A percentile compares a stretch with the other conserved stretches of the same genome.
phyloP scores from a whole-genome alignment of 1,140 invertebrate genomes.

The Lepidurus packardi region DNA sequence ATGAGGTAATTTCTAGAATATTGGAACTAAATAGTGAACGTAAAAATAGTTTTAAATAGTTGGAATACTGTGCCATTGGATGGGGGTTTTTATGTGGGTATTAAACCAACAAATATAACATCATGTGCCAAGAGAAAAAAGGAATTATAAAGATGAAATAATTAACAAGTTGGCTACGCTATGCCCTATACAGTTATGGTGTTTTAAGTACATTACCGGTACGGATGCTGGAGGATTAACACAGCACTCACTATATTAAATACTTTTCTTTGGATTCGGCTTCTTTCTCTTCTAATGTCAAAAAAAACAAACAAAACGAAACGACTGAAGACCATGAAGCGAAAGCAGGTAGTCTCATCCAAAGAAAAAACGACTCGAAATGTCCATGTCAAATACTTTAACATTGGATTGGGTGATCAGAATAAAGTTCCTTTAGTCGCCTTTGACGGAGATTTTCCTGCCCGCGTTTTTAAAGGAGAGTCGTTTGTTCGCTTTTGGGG shows the following conservation, averaged over 20 bases:
- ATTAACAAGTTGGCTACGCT: constrained; percentile 18
- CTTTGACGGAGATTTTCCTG: constrained; percentile 29
- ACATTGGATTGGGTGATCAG: not conserved
- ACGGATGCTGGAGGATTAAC: not conserved
- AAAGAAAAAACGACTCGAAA: too few species aligned
- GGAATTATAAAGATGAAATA: not conserved
- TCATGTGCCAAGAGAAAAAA: not conserved
- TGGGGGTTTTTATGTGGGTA: not conserved
- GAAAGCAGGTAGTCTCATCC: too few species aligned
- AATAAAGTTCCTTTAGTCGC: not conserved
- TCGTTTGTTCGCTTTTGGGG: constrained; percentile 33
- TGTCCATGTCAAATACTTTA: too few species aligned
- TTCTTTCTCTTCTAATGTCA: not conserved
- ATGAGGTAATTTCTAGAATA: constrained; percentile 3
- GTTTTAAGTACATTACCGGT: constrained; percentile 15
- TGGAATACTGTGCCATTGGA: constrained; percentile 14
- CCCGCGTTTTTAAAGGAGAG: constrained; percentile 34
- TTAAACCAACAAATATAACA: constrained; percentile 10
- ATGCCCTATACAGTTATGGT: constrained; percentile 15
- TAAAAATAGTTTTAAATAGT: not conserved
- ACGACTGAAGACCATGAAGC: too few species aligned
- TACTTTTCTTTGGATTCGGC: constrained; percentile 7
- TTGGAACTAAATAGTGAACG: constrained; percentile 1
- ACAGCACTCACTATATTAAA: not conserved
- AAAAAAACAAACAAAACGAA: too few species aligned